phyloP scores from a whole-genome alignment of 2,797 vertebrate genomes.

The Salarias fasciatus region DNA sequence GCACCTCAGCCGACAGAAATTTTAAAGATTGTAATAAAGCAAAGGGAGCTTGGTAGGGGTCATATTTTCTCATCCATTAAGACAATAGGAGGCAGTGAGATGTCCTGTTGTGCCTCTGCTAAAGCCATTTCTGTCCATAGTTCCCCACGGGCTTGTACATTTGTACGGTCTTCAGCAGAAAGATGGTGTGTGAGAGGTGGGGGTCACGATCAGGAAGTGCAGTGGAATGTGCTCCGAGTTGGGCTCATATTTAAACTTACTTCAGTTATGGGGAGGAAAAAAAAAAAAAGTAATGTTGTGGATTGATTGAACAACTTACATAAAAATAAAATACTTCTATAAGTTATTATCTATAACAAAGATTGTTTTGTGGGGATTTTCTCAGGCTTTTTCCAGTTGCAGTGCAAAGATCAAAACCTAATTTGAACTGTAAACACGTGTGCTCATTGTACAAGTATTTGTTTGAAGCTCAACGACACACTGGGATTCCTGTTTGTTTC shows the following conservation, averaged over 20 bases:
- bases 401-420: conserved; percentile 35
- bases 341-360: background rate
- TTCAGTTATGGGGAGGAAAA: background rate
- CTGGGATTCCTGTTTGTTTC: conserved; percentile 73
- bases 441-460: conserved; percentile 73
- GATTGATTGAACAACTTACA: background rate
- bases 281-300: background rate
- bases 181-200: conserved; percentile 5
- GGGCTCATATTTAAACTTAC: conserved; percentile 3
- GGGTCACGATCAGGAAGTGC: conserved; percentile 17
- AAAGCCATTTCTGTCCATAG: conserved; percentile 57
- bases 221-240: conserved; percentile 26
- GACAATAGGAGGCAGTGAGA: conserved; percentile 47
- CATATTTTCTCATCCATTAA: conserved; percentile 48
- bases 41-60: conserved; percentile 29
- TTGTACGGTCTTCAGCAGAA: conserved; percentile 34
- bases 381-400: conserved; percentile 5
- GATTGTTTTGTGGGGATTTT: background rate
- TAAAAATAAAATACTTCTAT: background rate
- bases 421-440: conserved; percentile 64
- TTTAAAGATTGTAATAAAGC: conserved; percentile 68
- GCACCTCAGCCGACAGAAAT: conserved; percentile 58
- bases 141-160: conserved; percentile 48
- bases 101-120: conserved; percentile 58
- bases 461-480: conserved; percentile 62